A percentile compares a stretch with the other conserved stretches of the same genome.
These are phyloP conservation scores for Thoracochromis brauschi DNA, from an alignment of 2,113 vertebrate genomes.

Conservation along the genomic window DNA sequence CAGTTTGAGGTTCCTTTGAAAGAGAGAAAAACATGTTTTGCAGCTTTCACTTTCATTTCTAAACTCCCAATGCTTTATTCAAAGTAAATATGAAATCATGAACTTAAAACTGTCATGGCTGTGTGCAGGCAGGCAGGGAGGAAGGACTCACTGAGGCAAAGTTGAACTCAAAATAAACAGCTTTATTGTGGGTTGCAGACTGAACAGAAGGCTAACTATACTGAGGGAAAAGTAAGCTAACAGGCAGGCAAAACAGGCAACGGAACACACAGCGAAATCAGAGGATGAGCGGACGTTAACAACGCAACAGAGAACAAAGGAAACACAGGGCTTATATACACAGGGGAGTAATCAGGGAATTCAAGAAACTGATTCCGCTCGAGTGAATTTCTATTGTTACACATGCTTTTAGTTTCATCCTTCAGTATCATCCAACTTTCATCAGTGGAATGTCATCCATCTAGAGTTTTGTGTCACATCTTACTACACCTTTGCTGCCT, in stretches of 20 bases:
- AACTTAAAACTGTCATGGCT: neutral
- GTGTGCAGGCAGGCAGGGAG: neutral
- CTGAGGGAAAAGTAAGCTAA: neutral
- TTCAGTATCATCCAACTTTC: neutral
- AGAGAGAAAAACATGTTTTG: neutral
- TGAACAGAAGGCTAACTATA: neutral
- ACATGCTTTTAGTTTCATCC: neutral
- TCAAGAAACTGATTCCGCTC: neutral
- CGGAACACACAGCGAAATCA: neutral
- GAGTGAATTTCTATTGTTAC: neutral
- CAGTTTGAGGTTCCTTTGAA: neutral
- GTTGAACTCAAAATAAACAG: neutral
- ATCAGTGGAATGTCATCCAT: neutral
- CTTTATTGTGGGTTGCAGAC: neutral
- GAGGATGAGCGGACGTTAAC: neutral
- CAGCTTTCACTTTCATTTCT: neutral
- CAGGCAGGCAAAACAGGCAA: neutral
- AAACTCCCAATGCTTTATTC: neutral
- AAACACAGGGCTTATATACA: neutral
- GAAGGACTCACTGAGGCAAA: neutral
- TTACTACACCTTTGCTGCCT: neutral
- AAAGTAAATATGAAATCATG: neutral
- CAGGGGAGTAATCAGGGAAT: neutral
- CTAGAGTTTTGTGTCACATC: neutral
- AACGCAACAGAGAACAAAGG: neutral